These are phyloP conservation scores for Zaprionus gabonicus DNA, from an alignment of 1,140 invertebrate genomes.

Conservation along the genomic window DNA sequence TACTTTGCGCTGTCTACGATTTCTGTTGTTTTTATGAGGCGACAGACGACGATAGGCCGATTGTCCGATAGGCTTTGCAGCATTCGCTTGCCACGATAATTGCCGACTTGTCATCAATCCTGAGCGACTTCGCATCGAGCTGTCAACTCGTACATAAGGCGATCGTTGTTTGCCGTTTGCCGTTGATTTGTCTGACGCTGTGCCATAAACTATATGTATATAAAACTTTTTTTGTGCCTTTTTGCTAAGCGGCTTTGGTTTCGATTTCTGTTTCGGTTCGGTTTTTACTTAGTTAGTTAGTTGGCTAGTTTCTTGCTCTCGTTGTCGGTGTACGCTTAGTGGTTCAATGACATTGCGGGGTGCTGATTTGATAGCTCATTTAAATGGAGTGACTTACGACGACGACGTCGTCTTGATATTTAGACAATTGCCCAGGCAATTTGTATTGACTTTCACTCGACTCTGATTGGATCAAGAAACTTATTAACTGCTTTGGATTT, in stretches of 20 bases:
- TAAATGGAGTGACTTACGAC: slow-evolving; percentile 60
- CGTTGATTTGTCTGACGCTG: slow-evolving; percentile 51
- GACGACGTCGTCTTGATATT: slow-evolving; percentile 58
- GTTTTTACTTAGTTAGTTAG: slow-evolving; percentile 8
- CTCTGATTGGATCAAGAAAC: slow-evolving; percentile 30
- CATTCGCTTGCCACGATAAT: slow-evolving; percentile 58
- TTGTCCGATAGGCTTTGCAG: slow-evolving; percentile 41
- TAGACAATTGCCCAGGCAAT: slow-evolving; percentile 60
- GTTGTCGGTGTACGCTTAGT: slow-evolving; percentile 3
- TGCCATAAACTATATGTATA: slow-evolving; percentile 57
- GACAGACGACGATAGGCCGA: background rate
- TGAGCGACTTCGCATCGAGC: slow-evolving; percentile 35
- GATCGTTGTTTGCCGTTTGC: slow-evolving; percentile 34
- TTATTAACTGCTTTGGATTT: slow-evolving; percentile 49
- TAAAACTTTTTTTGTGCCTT: slow-evolving; percentile 53
- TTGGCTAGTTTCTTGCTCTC: slow-evolving; percentile 15
- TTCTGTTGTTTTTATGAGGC: slow-evolving; percentile 61
- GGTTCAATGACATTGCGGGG: slow-evolving; percentile 72
- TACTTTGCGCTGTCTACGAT: slow-evolving; percentile 38
- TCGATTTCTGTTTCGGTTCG: slow-evolving; percentile 22
- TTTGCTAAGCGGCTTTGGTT: slow-evolving; percentile 75
- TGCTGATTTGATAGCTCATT: slow-evolving; percentile 79
- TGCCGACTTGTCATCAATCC: slow-evolving; percentile 78
- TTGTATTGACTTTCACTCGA: slow-evolving; percentile 61
- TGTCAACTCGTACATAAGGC: slow-evolving; percentile 45